Evolutionary conservation across 1,140 invertebrate genomes (phyloP).

Genomic region (Drosophila oshimai): DNA sequence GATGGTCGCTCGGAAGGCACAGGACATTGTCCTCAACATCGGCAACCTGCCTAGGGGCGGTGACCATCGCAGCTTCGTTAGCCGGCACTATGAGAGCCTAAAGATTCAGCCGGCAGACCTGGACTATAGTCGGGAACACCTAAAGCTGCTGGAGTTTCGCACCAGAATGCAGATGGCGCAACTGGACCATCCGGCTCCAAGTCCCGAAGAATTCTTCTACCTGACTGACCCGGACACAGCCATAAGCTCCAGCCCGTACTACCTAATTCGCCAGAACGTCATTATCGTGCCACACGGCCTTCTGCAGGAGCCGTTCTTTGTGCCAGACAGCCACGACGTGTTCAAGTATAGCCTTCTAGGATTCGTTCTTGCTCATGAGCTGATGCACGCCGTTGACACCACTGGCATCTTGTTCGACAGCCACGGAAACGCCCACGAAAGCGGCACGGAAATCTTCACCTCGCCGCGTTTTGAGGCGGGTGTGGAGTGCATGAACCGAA

Average conservation of each 20-base stretch:
- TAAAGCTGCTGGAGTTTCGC: conserved; percentile 40
- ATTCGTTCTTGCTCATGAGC: conserved; percentile 65
- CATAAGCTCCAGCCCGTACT: conserved; percentile 51
- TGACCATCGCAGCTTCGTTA: conserved; percentile 21
- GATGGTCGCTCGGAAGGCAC: conserved; percentile 24
- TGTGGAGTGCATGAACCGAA: conserved; percentile 34
- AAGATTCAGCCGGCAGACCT: not conserved
- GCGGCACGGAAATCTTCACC: not conserved
- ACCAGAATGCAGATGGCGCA: conserved; percentile 10
- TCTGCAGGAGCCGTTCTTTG: conserved; percentile 58
- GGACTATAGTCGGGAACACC: conserved; percentile 45
- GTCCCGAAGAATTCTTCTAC: conserved; percentile 13
- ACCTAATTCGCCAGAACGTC: conserved; percentile 41
- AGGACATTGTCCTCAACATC: conserved; percentile 48
- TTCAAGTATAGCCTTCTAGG: conserved; percentile 66
- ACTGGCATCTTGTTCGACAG: conserved; percentile 27
- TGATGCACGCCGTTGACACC: conserved; percentile 57
- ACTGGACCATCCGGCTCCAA: not conserved
- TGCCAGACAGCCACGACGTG: conserved; percentile 42
- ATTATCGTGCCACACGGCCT: conserved; percentile 55
- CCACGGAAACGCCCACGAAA: conserved; percentile 27
- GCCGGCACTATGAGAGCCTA: conserved; percentile 35
- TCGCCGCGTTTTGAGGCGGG: not conserved
- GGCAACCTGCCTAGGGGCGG: conserved; percentile 55
- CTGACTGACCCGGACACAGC: conserved; percentile 15